Base-by-base conservation (phyloP, 2,888 invertebrate genomes). In the Clivina fossor region DNA sequence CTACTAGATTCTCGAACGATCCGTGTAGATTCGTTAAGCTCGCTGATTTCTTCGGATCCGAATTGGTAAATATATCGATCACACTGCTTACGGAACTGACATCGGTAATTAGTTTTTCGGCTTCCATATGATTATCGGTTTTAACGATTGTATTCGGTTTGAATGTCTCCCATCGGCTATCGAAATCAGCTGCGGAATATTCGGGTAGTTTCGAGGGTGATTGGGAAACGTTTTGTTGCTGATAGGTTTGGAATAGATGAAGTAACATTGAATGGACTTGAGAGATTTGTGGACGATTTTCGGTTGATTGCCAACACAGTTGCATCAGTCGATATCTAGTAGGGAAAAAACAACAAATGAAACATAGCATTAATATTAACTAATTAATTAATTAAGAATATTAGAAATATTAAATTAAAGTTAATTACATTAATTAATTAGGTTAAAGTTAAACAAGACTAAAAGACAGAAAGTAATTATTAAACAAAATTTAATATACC, bases 311-410 rank as follows among this genome's bases (percentile, higher is more conserved):
- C 86, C 87, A 88, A 69, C 88, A 88, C 48, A 83, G 75, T 67
- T 83, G 81, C 84, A 88, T 87, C 59, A 88, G 76, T 71, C 84
- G 82, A 71, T 82, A 84, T 64, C 86, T 87, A 71, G 62, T 57
- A 58, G 50, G 58, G 28, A 28, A 56, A 2, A 56, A 44, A 8
- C 30, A 22, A 37, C 16, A 59, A 57, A 57, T 37, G 56, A 59
- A 57, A 51, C 58, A 13, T 18, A n/a, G n/a, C n/a, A n/a, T n/a
- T 48, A 46, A 56, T 58, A 56, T 32, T 9, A 50, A 11, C 20
- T 24, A 24, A 24, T 24, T n/a, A n/a, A n/a, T n/a, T n/a, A n/a
- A n/a, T n/a, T n/a, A n/a, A n/a, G n/a, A n/a, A n/a, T n/a, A n/a
- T n/a, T n/a, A n/a, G n/a, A n/a, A n/a, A n/a, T n/a, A n/a, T n/a